These are phyloP conservation scores for Rostratula benghalensis DNA, from an alignment of 2,113 vertebrate genomes.

Conservation along the genomic window DNA sequence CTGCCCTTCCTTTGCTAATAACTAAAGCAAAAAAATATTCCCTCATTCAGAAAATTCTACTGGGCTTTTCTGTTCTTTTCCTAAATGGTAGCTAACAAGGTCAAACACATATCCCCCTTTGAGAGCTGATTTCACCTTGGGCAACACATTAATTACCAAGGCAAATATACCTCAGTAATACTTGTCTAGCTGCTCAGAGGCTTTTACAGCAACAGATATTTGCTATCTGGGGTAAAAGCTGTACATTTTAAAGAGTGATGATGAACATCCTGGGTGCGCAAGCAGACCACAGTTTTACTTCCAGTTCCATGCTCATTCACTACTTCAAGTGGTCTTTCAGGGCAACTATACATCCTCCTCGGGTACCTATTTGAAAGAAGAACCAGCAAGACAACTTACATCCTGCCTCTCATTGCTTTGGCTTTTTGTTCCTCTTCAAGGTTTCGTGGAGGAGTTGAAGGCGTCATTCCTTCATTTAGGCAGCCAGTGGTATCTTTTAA, in stretches of 20 bases:
- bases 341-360: neutral
- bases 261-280: neutral
- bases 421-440: conserved; percentile 93
- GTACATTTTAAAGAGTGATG: neutral
- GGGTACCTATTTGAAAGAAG: neutral
- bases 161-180: neutral
- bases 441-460: conserved; percentile 83
- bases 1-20: neutral
- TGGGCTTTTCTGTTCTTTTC: neutral
- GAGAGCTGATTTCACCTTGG: neutral
- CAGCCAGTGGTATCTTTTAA: conserved; percentile 79
- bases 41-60: neutral
- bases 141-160: neutral
- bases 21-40: neutral
- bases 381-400: conserved; percentile 81
- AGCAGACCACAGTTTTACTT: neutral
- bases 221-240: neutral
- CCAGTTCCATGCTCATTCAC: neutral
- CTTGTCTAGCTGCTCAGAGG: neutral
- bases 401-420: conserved; percentile 94
- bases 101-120: neutral
- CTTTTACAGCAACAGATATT: neutral
- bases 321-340: neutral
- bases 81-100: neutral
- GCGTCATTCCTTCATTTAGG: conserved; percentile 76